Base-by-base conservation (phyloP, 2,113 vertebrate genomes). In the Vidua macroura region DNA sequence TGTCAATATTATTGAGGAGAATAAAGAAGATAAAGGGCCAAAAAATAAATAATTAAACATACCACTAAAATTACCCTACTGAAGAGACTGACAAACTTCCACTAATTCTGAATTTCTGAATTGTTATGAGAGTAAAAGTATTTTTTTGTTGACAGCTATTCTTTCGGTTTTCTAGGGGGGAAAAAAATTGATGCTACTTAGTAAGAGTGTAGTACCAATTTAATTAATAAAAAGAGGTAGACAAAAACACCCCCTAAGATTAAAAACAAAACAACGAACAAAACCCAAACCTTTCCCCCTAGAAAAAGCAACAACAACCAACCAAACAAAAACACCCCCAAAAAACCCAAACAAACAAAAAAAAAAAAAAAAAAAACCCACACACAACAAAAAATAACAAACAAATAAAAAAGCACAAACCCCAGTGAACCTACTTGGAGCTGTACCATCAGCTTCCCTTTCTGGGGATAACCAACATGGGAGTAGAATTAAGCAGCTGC, bases 231-330 rank as follows among this genome's bases (percentile, higher is more conserved):
- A 66, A 39, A 44, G 20, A 41, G 6, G 15, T 5, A 67, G 25
- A 53, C 12, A 58, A 46, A 41, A 80, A 67, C 7, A 58, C 5
- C 6, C 11, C n/a, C 14, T 44, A 90, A 23, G 8, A 37, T 22
- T 41, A 2, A 44, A 49, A 43, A 43, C 41, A 43, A 31, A 7
- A 48, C 2, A 24, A 28, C 0, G 0, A 66, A n/a, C 30, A 66
- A 49, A 85, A 21, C 13, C 13, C 22, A 78, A 62, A 53, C 3
- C 7, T 66, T 66, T 41, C 15, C 35, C 12, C 51, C 35, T 41
- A 56, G 70, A 15, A 56, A 41, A 49, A 35, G 8, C 14, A 58
- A 59, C 12, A 28, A 58, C 23, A 46, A 46, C 8, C 13, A 67
- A 86, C 11, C 10, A 41, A 62, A 13, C 5, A 49, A 11, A 63